These are phyloP conservation scores for Limnothrissa miodon DNA, from an alignment of 2,113 vertebrate genomes.

Conservation along the genomic window DNA sequence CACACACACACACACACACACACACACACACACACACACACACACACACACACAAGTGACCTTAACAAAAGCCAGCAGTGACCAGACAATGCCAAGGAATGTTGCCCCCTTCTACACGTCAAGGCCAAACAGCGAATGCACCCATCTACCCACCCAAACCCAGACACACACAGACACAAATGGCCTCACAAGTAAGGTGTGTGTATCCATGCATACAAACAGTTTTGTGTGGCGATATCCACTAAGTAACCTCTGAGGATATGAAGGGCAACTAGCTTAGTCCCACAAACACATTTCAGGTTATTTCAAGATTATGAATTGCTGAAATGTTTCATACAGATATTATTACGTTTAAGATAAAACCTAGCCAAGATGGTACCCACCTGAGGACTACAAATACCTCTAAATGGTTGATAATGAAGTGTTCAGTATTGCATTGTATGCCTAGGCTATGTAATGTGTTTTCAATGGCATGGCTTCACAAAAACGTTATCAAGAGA, in stretches of 20 bases:
- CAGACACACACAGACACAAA: background rate
- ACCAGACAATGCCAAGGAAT: slow-evolving; percentile 14
- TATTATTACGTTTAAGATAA: background rate
- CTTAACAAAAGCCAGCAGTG: slow-evolving; percentile 11
- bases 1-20: background rate
- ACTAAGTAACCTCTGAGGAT: background rate
- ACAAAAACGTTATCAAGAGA: too few species aligned
- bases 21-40: background rate
- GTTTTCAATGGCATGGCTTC: too few species aligned
- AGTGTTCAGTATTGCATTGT: too few species aligned
- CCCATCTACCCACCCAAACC: background rate
- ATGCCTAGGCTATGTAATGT: too few species aligned
- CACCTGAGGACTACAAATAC: too few species aligned
- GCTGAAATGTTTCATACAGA: background rate
- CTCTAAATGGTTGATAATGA: too few species aligned
- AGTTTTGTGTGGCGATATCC: background rate
- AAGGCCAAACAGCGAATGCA: background rate
- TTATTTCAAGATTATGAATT: background rate
- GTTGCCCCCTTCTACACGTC: background rate
- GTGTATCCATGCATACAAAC: background rate
- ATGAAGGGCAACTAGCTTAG: background rate
- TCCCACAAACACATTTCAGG: background rate
- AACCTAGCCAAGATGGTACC: too few species aligned
- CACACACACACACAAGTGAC: background rate
- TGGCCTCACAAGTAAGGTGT: background rate